Evolutionary conservation across 2,888 invertebrate species (phyloP).

Genomic region (Platynereis dumerilii): DNA sequence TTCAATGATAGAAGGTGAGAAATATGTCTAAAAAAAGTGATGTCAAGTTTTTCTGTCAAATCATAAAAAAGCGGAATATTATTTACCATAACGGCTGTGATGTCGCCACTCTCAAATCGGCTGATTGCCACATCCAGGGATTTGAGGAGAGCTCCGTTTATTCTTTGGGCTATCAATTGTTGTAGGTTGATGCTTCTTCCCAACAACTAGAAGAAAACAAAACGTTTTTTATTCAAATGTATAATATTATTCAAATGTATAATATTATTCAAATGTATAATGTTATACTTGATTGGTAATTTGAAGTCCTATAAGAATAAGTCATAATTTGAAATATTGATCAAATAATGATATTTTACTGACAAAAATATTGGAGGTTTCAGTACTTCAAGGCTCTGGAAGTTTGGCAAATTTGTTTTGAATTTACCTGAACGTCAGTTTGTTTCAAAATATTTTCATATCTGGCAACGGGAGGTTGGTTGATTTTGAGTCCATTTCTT

Average conservation of each 20-base stretch:
- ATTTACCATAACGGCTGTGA: constrained; percentile 84
- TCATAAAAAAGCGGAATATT: no score
- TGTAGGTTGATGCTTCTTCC: constrained; percentile 93
- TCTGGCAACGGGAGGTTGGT: constrained; percentile 74
- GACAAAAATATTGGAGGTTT: no score
- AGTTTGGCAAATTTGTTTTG: no score
- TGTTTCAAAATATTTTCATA: constrained; percentile 92
- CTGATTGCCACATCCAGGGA: constrained; percentile 91
- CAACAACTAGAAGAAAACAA: constrained; percentile 68
- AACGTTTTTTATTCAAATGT: not conserved
- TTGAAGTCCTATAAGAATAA: no score
- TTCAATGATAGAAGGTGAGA: no score
- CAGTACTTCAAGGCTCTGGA: no score
- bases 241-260: no score
- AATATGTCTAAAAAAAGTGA: no score
- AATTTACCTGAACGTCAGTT: constrained; percentile 75
- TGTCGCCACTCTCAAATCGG: constrained; percentile 93
- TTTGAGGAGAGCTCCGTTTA: constrained; percentile 93
- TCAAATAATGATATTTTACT: no score
- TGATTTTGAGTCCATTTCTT: constrained; percentile 81
- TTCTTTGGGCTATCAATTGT: constrained; percentile 86
- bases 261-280: no score
- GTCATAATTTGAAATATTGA: not conserved
- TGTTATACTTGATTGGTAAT: no score
- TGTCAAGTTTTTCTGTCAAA: no score